Conservation (phyloP, 2,888 invertebrate genomes). For the Dendrolimus houi region DNA sequence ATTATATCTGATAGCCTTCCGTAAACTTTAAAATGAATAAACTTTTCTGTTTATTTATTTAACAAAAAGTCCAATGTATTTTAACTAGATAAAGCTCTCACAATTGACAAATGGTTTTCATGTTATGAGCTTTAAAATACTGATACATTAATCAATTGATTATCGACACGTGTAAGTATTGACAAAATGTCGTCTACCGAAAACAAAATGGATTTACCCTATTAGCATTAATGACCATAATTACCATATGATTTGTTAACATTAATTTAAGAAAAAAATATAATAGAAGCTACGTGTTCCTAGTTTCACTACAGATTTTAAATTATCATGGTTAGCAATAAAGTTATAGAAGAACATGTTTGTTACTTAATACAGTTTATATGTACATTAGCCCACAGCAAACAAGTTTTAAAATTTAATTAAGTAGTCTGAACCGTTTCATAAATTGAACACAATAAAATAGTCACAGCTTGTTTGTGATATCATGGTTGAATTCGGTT, state of each 20-base stretch:
- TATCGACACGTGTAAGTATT: not conserved
- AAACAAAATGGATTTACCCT: not conserved
- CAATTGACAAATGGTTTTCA: too few relatives aligned
- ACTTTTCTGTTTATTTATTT: too few relatives aligned
- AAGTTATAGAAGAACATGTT: not conserved
- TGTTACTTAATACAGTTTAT: not conserved
- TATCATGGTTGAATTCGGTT: slow-evolving; percentile 19
- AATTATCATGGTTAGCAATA: not conserved
- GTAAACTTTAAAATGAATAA: too few relatives aligned
- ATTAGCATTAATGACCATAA: not conserved
- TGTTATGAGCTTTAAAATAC: too few relatives aligned
- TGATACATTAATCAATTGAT: too few relatives aligned
- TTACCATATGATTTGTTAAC: not conserved
- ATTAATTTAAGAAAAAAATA: not conserved
- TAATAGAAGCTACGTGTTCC: not conserved
- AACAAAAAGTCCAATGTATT: too few relatives aligned
- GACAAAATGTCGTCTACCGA: not conserved
- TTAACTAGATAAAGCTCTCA: too few relatives aligned
- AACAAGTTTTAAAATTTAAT: not conserved
- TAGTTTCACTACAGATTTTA: not conserved
- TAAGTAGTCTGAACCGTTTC: not conserved
- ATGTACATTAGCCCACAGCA: not conserved
- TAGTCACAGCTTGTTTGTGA: slow-evolving; percentile 12
- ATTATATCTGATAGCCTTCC: too few relatives aligned
- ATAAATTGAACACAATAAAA: slow-evolving; percentile 5